phyloP scores from a whole-genome alignment of 37 sponge, comb jelly and placozoan genomes.

The Agelas oroides region DNA sequence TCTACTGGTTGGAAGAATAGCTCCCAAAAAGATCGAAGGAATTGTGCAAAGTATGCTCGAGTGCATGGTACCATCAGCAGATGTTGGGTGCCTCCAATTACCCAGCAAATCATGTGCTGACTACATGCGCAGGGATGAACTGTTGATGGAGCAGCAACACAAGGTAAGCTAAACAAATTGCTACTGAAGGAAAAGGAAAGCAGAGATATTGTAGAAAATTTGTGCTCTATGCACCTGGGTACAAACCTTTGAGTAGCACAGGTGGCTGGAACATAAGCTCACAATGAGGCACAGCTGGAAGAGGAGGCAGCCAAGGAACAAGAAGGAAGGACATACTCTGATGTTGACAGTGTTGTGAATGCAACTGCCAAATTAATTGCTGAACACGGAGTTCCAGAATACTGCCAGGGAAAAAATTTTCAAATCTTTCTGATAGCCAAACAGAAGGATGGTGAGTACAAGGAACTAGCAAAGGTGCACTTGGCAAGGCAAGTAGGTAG shows the following conservation, averaged over 20 bases:
- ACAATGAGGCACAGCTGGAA: no score
- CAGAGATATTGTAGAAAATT: no score
- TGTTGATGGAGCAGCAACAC: conserved; percentile 18
- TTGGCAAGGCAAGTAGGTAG: conserved; percentile 58
- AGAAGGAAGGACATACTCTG: no score
- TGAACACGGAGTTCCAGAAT: conserved; percentile 50
- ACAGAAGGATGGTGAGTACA: background rate
- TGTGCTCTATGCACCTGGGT: no score
- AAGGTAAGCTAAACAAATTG: conserved; percentile 9
- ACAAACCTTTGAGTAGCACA: no score
- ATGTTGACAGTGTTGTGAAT: no score
- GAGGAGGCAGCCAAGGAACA: no score
- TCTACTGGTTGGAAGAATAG: background rate
- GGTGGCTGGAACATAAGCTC: no score
- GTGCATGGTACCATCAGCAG: background rate
- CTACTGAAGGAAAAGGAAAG: no score
- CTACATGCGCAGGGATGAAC: conserved; percentile 5
- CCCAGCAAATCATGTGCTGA: background rate
- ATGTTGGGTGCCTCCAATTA: background rate
- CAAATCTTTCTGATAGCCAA: conserved; percentile 20
- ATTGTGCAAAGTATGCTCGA: background rate
- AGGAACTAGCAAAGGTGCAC: conserved; percentile 2
- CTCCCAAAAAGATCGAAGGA: background rate
- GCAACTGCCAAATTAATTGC: conserved; percentile 47
- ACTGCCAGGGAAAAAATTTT: conserved; percentile 41